Percentiles rank a stretch among this genome's conserved stretches.
These are phyloP conservation scores for Lochmaea crataegi DNA, from an alignment of 2,888 invertebrate genomes.

Conservation along the genomic window DNA sequence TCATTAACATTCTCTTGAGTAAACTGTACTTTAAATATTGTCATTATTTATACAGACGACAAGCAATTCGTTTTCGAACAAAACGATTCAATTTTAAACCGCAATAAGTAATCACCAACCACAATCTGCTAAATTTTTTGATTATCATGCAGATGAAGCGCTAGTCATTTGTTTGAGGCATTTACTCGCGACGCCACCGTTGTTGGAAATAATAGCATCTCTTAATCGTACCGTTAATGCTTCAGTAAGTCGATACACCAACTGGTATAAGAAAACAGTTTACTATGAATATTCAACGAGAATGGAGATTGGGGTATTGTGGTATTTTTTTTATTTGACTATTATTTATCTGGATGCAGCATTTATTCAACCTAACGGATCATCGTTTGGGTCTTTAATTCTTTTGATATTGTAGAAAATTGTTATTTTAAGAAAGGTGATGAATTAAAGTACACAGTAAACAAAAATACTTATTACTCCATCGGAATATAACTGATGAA, in stretches of 20 bases:
- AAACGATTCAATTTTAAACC: neutral
- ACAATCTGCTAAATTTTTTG: neutral
- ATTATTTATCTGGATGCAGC: neutral
- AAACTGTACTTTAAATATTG: too few species aligned
- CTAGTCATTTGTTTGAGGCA: constrained; percentile 12
- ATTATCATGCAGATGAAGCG: constrained; percentile 11
- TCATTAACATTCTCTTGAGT: too few species aligned
- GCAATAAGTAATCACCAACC: constrained; percentile 4
- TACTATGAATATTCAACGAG: constrained; percentile 31
- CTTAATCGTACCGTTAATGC: constrained; percentile 25
- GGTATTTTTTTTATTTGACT: neutral
- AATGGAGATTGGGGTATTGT: neutral
- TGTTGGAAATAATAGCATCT: constrained; percentile 25
- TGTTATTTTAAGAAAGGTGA: neutral
- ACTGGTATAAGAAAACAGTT: constrained; percentile 24
- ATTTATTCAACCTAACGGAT: neutral
- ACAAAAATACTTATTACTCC: too few species aligned
- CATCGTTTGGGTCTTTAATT: neutral
- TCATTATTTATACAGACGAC: too few species aligned
- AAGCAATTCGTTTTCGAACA: neutral
- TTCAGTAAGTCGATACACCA: constrained; percentile 25
- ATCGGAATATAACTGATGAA: too few species aligned
- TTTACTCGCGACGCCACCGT: neutral
- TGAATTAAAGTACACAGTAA: neutral
- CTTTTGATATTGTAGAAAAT: neutral